These are phyloP conservation scores for Leptodactylus fallax DNA, from an alignment of 2,797 vertebrate genomes.

Conservation along the genomic window DNA sequence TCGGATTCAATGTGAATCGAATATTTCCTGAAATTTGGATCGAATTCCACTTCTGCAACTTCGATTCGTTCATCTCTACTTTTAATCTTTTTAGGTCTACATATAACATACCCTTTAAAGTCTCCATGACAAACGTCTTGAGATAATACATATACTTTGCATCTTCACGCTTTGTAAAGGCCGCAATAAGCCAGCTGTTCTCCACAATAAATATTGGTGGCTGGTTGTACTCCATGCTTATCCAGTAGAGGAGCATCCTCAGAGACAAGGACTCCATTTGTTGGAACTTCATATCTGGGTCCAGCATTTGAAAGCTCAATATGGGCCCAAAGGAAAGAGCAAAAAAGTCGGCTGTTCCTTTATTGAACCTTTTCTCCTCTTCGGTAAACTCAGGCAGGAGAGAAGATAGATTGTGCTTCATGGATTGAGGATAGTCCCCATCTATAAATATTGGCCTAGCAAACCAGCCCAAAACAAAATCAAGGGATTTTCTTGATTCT, in stretches of 20 bases:
- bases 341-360: constrained; percentile 94
- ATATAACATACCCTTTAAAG: constrained; percentile 94
- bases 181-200: constrained; percentile 92
- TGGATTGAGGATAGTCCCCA: constrained; percentile 92
- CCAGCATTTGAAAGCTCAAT: constrained; percentile 91
- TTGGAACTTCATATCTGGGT: constrained; percentile 88
- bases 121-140: constrained; percentile 92
- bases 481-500: constrained; percentile 91
- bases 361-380: constrained; percentile 80
- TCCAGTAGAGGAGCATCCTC: constrained; percentile 93
- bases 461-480: constrained; percentile 96
- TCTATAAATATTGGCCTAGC: constrained; percentile 92
- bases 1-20: too few relatives aligned
- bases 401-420: constrained; percentile 85
- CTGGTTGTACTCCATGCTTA: constrained; percentile 87
- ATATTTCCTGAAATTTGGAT: too few relatives aligned
- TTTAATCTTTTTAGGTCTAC: constrained; percentile 49
- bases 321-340: constrained; percentile 93
- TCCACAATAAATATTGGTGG: constrained; percentile 93
- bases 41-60: too few relatives aligned
- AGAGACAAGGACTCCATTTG: constrained; percentile 90
- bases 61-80: too few relatives aligned
- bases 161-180: constrained; percentile 89
- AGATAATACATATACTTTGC: constrained; percentile 95
- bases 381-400: constrained; percentile 86